Evolutionary conservation across 2,113 vertebrate genomes (phyloP).

Genomic region (Passer montanus): DNA sequence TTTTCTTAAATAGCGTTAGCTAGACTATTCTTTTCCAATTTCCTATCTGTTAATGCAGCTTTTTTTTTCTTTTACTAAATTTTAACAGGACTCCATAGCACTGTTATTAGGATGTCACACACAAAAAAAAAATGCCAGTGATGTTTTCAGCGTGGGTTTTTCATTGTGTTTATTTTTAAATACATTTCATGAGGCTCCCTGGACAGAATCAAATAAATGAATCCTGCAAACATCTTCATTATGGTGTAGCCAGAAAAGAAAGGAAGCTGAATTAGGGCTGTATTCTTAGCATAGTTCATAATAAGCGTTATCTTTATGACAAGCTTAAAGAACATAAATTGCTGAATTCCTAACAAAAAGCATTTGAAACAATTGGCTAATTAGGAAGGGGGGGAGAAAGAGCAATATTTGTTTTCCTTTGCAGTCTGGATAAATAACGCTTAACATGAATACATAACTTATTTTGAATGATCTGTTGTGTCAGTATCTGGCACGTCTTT

Average conservation of each 20-base stretch:
- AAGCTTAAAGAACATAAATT: constrained; percentile 71
- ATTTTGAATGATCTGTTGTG: constrained; percentile 71
- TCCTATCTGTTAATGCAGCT: constrained; percentile 27
- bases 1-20: constrained; percentile 1
- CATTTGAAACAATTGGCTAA: constrained; percentile 71
- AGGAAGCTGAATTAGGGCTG: constrained; percentile 55
- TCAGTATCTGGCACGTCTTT: constrained; percentile 69
- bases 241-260: constrained; percentile 49
- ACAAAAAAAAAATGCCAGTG: background rate
- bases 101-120: constrained; percentile 45
- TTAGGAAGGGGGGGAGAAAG: constrained; percentile 64
- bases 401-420: constrained; percentile 75
- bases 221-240: constrained; percentile 61
- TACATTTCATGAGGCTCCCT: constrained; percentile 52
- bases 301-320: constrained; percentile 63
- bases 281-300: constrained; percentile 63
- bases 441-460: constrained; percentile 72
- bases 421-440: constrained; percentile 66
- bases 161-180: constrained; percentile 64
- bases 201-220: constrained; percentile 64
- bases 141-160: constrained; percentile 6
- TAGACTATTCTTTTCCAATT: constrained; percentile 19
- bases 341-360: constrained; percentile 71
- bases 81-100: constrained; percentile 16
- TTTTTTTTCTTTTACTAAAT: constrained; percentile 23